Conservation (phyloP, 2,113 vertebrate species). For the Meriones unguiculatus region DNA sequence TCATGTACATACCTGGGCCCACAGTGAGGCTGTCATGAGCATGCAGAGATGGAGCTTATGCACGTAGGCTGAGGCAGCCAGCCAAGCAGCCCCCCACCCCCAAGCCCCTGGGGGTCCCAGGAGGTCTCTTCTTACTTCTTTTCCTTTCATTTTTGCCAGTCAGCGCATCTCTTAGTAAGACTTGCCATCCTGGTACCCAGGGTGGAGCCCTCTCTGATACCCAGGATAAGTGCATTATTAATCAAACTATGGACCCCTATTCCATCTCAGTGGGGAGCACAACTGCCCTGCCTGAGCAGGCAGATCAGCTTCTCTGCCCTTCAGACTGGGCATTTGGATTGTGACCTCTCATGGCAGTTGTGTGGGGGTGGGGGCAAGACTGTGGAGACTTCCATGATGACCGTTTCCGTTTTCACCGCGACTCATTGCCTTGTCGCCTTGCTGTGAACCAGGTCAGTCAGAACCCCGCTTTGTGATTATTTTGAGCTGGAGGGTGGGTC, state of each 20-base stretch:
- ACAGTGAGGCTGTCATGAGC: neutral
- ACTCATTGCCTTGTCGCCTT: neutral
- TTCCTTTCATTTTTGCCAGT: neutral
- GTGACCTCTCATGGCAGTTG: too few species aligned
- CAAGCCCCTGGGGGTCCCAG: too few species aligned
- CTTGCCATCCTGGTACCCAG: neutral
- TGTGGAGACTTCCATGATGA: neutral
- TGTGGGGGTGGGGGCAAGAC: neutral
- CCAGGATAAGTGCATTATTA: neutral
- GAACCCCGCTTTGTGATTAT: rapidly evolving
- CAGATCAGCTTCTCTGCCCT: neutral
- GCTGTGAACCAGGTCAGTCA: neutral
- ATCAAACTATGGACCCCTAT: too few species aligned
- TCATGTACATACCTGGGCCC: neutral
- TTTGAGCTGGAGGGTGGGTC: neutral
- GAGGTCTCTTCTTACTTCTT: neutral
- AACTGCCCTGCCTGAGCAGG: neutral
- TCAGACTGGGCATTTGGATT: neutral
- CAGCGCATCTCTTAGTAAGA: neutral
- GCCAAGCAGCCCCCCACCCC: too few species aligned
- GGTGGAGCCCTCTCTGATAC: neutral
- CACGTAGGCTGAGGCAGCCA: too few species aligned
- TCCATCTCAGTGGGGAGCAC: too few species aligned
- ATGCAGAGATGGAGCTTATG: neutral
- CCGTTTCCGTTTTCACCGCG: neutral